Conservation (phyloP, 2,113 vertebrate species). For the Anthoscopus minutus region DNA sequence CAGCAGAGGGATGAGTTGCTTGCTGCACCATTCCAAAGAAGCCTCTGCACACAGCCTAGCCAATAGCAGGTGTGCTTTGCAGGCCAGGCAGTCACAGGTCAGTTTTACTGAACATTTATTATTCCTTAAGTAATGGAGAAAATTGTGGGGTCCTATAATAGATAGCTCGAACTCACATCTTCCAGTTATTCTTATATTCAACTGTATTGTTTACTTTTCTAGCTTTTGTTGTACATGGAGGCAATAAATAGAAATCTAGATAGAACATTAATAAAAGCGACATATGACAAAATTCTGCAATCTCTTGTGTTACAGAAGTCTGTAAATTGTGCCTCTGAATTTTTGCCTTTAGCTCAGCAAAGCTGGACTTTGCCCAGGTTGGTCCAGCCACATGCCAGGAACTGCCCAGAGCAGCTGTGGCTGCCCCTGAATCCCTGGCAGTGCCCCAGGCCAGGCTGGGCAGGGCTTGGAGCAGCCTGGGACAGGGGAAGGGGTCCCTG, state of each 20-base stretch:
- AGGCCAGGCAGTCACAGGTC: neutral
- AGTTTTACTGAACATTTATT: neutral
- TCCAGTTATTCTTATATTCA: neutral
- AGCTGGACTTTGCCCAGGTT: neutral
- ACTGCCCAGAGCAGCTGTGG: neutral
- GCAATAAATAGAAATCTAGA: neutral
- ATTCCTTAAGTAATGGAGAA: neutral
- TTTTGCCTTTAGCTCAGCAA: neutral
- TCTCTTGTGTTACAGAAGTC: neutral
- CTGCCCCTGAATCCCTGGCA: neutral
- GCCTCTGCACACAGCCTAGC: neutral
- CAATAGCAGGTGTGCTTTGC: neutral
- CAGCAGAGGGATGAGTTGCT: neutral
- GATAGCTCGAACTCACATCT: neutral
- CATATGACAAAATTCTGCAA: neutral
- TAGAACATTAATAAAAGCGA: neutral
- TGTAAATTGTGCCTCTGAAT: neutral
- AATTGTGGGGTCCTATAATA: neutral
- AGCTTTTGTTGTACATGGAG: neutral
- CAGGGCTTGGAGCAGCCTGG: neutral
- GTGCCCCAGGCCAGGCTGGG: neutral
- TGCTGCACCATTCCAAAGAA: neutral
- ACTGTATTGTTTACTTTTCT: neutral
- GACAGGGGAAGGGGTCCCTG: neutral
- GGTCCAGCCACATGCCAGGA: neutral